A percentile compares a stretch with the other conserved stretches of the same genome.
These are phyloP conservation scores for Galendromus occidentalis DNA, from an alignment of 1,140 invertebrate genomes.

Conservation along the genomic window DNA sequence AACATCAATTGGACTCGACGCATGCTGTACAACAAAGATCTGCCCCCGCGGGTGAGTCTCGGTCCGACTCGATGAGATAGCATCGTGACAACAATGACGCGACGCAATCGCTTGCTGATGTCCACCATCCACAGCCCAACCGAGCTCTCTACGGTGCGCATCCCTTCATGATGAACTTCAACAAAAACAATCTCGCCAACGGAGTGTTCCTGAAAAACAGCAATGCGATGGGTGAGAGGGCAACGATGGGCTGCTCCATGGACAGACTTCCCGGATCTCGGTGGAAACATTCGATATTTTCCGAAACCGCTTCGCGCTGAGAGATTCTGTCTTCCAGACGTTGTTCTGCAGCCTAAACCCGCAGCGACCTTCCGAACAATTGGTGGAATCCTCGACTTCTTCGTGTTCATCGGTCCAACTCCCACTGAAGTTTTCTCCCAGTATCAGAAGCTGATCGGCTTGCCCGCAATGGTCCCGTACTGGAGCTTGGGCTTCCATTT, in stretches of 20 bases:
- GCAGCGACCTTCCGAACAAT: constrained; percentile 19
- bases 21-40: constrained; percentile 30
- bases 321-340: constrained; percentile 14
- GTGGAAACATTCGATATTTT: not conserved
- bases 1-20: constrained; percentile 24
- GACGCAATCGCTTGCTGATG: not conserved
- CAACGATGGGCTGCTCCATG: not conserved
- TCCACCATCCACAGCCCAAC: constrained; percentile 11
- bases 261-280: not conserved
- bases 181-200: constrained; percentile 36
- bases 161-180: constrained; percentile 53
- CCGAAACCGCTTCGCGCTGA: not conserved
- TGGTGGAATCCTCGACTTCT: constrained; percentile 21
- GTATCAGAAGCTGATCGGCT: constrained; percentile 21
- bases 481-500: constrained; percentile 32
- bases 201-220: constrained; percentile 56
- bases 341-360: constrained; percentile 19
- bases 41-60: constrained; percentile 23
- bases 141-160: constrained; percentile 56
- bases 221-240: constrained; percentile 52
- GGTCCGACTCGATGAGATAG: too few species aligned
- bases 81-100: not conserved
- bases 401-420: constrained; percentile 20
- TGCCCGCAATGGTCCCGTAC: constrained; percentile 29
- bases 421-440: constrained; percentile 20